Evolutionary conservation across 2,888 invertebrate genomes (phyloP).

Genomic region (Drosophila conformis): DNA sequence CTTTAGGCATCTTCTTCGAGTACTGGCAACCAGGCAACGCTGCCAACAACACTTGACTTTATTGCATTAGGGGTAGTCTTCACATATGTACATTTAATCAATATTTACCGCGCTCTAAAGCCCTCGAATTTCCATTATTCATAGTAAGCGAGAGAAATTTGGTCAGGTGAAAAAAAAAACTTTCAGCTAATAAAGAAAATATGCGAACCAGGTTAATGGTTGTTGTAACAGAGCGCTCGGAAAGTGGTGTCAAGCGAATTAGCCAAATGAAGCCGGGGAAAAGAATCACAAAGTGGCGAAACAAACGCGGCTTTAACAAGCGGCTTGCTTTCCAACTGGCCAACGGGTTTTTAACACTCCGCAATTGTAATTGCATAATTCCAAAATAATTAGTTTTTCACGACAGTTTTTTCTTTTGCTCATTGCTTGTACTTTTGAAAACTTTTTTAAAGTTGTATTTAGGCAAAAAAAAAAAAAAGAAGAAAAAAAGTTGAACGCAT

Average conservation of each 20-base stretch:
- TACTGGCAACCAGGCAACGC: conserved; percentile 29
- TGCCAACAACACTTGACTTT: conserved; percentile 13
- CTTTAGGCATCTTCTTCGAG: conserved; percentile 2
- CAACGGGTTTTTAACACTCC: conserved; percentile 1
- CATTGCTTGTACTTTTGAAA: neutral
- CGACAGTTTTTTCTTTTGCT: neutral
- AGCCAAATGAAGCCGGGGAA: conserved; percentile 4
- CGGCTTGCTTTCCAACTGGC: conserved; percentile 9
- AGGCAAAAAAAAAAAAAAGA: neutral
- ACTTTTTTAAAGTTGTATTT: neutral
- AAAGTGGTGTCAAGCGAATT: conserved; percentile 3
- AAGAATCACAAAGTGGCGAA: neutral
- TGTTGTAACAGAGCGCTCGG: neutral
- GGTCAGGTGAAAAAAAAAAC: neutral
- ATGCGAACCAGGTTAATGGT: conserved; percentile 6
- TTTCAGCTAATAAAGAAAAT: neutral
- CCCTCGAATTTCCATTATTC: conserved; percentile 23
- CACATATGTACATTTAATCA: conserved; percentile 22
- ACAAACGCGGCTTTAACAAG: neutral
- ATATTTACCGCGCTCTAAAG: conserved; percentile 16
- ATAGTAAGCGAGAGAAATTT: neutral
- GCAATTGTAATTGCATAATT: neutral
- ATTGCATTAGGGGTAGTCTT: neutral
- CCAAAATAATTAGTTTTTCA: neutral
- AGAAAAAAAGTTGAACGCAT: neutral